Percentiles rank a stretch among this genome's conserved stretches.
These are phyloP conservation scores for Conops quadrifasciatus DNA, from an alignment of 2,888 invertebrate species.

Conservation along the genomic window DNA sequence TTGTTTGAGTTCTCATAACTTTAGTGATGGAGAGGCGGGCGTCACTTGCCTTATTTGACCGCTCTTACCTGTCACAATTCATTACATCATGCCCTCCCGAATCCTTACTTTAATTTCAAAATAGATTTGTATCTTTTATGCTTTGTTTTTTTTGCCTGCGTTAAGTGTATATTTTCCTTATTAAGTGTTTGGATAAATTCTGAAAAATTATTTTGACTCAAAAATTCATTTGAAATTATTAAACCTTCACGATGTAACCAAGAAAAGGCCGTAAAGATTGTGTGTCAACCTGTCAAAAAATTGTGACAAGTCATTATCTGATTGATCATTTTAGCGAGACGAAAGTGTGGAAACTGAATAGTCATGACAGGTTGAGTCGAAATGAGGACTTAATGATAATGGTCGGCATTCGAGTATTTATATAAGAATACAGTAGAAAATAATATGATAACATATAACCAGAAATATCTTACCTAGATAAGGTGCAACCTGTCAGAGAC, in stretches of 20 bases:
- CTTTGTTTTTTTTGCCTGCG: too few species aligned
- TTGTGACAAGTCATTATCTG: constrained; percentile 28
- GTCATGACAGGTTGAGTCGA: background rate
- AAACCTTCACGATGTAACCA: background rate
- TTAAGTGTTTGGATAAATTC: constrained; percentile 10
- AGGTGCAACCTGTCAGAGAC: too few species aligned
- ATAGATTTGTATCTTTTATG: constrained; percentile 11
- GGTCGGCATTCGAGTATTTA: too few species aligned
- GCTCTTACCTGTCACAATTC: constrained; percentile 14
- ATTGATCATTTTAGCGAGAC: background rate
- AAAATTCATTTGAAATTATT: constrained; percentile 16
- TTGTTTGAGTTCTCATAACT: constrained; percentile 28
- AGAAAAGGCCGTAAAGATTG: background rate
- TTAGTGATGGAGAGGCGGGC: background rate
- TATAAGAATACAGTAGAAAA: too few species aligned
- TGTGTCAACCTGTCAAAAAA: constrained; percentile 4
- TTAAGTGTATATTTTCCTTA: constrained; percentile 33
- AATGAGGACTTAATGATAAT: background rate
- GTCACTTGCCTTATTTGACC: background rate
- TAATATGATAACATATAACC: too few species aligned
- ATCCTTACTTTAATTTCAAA: constrained; percentile 12
- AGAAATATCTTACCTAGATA: too few species aligned
- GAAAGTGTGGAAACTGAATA: background rate
- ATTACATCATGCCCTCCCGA: constrained; percentile 8
- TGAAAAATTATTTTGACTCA: constrained; percentile 33